Conservation (phyloP, 2,113 vertebrate genomes). For the Myiozetetes cayanensis region DNA sequence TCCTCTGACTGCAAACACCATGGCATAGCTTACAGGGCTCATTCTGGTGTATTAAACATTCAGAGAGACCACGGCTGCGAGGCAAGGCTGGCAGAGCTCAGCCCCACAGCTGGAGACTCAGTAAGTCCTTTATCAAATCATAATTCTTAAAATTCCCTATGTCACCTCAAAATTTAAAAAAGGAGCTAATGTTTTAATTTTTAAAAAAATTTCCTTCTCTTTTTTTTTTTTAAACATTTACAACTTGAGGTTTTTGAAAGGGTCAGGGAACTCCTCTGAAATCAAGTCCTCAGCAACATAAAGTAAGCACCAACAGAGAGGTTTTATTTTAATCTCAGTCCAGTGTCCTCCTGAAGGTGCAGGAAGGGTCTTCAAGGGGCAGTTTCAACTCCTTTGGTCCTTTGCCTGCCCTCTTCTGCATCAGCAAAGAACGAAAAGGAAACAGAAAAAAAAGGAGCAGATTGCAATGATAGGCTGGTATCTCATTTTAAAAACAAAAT, state of each 20-base stretch:
- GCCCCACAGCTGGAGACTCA: neutral
- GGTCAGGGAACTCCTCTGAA: neutral
- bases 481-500: neutral
- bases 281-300: neutral
- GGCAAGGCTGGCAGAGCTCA: neutral
- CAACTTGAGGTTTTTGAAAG: neutral
- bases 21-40: rapidly evolving
- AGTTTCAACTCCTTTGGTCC: neutral
- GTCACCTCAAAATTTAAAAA: neutral
- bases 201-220: neutral
- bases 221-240: neutral
- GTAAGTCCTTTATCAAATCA: neutral
- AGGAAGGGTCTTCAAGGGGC: neutral
- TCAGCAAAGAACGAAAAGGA: neutral
- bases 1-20: neutral
- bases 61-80: neutral
- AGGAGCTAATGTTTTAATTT: neutral
- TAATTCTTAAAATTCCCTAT: neutral
- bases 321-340: neutral
- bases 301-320: neutral
- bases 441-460: neutral
- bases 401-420: neutral
- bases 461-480: neutral
- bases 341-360: neutral
- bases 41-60: rapidly evolving